A percentile compares a stretch with the other conserved stretches of the same genome.
These are phyloP conservation scores for Mus pahari DNA, from an alignment of 2,113 vertebrate genomes.

Conservation along the genomic window DNA sequence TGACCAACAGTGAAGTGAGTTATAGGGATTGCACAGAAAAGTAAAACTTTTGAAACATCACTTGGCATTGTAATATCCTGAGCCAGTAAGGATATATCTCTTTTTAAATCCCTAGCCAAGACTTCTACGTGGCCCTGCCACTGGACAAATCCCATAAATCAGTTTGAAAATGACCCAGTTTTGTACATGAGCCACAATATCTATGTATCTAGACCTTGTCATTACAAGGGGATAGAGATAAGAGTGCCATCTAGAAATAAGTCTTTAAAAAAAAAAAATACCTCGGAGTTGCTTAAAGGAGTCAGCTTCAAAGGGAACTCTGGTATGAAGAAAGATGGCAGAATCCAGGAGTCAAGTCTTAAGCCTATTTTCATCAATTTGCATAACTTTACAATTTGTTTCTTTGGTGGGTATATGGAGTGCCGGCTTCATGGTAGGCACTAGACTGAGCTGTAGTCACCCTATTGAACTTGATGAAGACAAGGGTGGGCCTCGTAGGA, in stretches of 20 bases:
- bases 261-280: slow-evolving; percentile 35
- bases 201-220: slow-evolving; percentile 25
- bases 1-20: slow-evolving; percentile 52
- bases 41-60: slow-evolving; percentile 61
- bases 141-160: slow-evolving; percentile 64
- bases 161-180: slow-evolving; percentile 64
- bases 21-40: slow-evolving; percentile 34
- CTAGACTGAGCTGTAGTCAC: neutral
- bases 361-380: neutral
- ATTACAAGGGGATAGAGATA: slow-evolving; percentile 13
- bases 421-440: neutral
- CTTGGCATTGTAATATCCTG: slow-evolving; percentile 41
- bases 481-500: neutral
- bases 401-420: neutral
- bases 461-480: neutral
- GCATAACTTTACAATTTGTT: neutral
- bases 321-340: neutral
- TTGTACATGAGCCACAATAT: slow-evolving; percentile 15
- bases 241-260: slow-evolving; percentile 40
- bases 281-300: slow-evolving; percentile 20
- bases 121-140: slow-evolving; percentile 28
- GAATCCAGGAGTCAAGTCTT: neutral
- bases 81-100: slow-evolving; percentile 63
- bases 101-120: slow-evolving; percentile 64
- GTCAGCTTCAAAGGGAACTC: neutral